Conservation (phyloP, 2,113 vertebrate genomes). For the Anser cygnoides region DNA sequence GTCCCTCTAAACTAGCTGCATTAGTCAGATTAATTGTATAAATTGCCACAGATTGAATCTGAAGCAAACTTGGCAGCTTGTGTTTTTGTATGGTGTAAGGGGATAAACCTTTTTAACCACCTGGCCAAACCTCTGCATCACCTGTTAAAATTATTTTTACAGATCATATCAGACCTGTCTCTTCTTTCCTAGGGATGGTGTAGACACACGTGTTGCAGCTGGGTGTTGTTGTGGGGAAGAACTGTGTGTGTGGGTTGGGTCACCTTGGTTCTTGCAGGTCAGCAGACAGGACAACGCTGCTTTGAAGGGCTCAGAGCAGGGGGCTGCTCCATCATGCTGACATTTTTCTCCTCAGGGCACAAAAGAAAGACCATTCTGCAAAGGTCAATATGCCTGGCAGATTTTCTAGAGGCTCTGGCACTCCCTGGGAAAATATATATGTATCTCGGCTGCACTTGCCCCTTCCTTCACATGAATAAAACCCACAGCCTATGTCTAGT, state of each 20-base stretch:
- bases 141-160: not conserved
- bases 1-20: not conserved
- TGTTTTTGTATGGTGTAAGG: not conserved
- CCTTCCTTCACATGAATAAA: not conserved
- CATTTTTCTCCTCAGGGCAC: not conserved
- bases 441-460: not conserved
- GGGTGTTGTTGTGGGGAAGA: not conserved
- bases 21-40: not conserved
- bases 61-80: not conserved
- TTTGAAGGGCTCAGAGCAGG: not conserved
- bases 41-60: not conserved
- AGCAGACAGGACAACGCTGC: not conserved
- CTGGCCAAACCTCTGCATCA: not conserved
- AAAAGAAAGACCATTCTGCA: not conserved
- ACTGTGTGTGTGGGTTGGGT: not conserved
- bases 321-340: not conserved
- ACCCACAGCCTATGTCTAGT: rapidly evolving
- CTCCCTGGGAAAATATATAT: not conserved
- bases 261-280: not conserved
- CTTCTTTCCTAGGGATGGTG: not conserved
- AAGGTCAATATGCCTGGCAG: not conserved
- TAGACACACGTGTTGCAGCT: not conserved
- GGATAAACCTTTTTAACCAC: not conserved
- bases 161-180: not conserved
- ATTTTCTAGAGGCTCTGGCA: not conserved